phyloP scores from a whole-genome alignment of 2,888 invertebrate species.

The Syrista parreyssii region DNA sequence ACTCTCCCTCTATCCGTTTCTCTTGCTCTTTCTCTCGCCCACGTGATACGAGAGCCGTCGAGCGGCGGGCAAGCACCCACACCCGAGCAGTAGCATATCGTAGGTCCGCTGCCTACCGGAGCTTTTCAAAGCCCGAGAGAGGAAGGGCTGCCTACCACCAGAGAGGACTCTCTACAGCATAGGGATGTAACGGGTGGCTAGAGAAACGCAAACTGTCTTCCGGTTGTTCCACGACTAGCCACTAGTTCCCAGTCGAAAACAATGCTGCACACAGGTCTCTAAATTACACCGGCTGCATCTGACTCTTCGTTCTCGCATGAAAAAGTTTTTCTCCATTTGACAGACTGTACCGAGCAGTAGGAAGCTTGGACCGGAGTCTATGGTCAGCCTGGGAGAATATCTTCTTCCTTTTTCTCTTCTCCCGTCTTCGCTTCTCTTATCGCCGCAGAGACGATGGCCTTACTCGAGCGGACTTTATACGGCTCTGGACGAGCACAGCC shows the following conservation, averaged over 20 bases:
- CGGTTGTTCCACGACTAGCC: background rate
- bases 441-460: background rate
- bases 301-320: background rate
- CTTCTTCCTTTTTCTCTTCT: background rate
- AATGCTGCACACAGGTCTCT: background rate
- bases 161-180: constrained; percentile 17
- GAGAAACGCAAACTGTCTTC: background rate
- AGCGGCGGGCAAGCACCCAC: constrained; percentile 32
- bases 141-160: constrained; percentile 15
- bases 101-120: constrained; percentile 37
- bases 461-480: background rate
- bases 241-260: background rate
- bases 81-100: constrained; percentile 45
- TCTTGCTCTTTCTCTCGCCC: constrained; percentile 5
- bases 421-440: background rate
- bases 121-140: constrained; percentile 41
- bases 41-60: constrained; percentile 9
- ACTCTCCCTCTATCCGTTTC: constrained; percentile 20
- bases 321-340: background rate
- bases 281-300: background rate
- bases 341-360: background rate
- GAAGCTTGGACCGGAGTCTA: background rate
- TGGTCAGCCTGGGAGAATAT: background rate
- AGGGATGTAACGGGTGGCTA: constrained; percentile 18
- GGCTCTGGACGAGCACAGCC: background rate